Base-by-base conservation (phyloP, 2,888 invertebrate species). In the Nephrocerus scutellatus region DNA sequence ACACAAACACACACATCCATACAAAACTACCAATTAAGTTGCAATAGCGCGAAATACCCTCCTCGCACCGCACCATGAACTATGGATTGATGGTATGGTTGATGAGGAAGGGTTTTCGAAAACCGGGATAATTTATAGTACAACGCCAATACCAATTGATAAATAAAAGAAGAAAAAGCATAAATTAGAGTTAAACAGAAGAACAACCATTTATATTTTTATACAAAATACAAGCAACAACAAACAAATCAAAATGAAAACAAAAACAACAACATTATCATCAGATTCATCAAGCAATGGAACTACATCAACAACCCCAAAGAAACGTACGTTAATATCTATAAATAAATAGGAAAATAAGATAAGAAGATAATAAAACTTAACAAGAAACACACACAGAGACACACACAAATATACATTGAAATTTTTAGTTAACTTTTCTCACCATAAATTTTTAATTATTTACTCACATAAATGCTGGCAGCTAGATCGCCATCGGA, bases 91-190 rank as follows among this genome's bases (percentile, higher is more conserved):
- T n/a, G n/a, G n/a, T n/a, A n/a, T n/a, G n/a, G n/a, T n/a, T n/a
- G n/a, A n/a, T n/a, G n/a, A n/a, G n/a, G n/a, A n/a, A n/a, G n/a
- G n/a, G n/a, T n/a, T n/a, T n/a, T n/a, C 52, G 53, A 52, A 59
- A 58, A 67, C 67, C 68, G 67, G 68, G 60, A 68, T 68, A 68
- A 68, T 68, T 68, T 68, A 68, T 66, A 68, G 68, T 68, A 68
- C 68, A 68, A 68, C 60, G 62, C 54, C 58, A 55, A 52, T 55
- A 56, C 54, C 55, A 57, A 54, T 54, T 51, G 53, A 49, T 42
- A 51, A 51, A 52, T 44, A 50, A 52, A 52, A 46, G 42, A 42
- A 56, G 33, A 43, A 44, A 32, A 49, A 43, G 29, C 45, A 47
- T 36, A 39, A 37, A 42, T 31, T 37, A 45, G 47, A 51, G 50